These are phyloP conservation scores for Cephus rjabovi DNA, from an alignment of 2,888 invertebrate species.

Conservation along the genomic window DNA sequence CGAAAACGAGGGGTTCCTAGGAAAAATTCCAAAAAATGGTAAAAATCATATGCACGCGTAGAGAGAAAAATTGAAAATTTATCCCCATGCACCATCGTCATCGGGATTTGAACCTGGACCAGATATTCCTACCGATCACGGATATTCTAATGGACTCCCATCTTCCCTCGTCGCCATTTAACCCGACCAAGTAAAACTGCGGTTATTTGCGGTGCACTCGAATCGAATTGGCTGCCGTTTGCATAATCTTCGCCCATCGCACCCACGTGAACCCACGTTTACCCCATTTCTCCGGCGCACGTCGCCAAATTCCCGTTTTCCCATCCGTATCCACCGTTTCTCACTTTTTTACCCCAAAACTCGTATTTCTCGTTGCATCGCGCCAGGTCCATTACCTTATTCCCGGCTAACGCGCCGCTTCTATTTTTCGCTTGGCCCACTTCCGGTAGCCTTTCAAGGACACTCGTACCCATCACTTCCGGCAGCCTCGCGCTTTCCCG, in stretches of 20 bases:
- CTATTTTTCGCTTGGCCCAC: slow-evolving; percentile 3
- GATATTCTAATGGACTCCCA: slow-evolving; percentile 53
- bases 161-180: slow-evolving; percentile 26
- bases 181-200: slow-evolving; percentile 58
- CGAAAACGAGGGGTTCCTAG: not conserved
- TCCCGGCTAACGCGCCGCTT: slow-evolving; percentile 10
- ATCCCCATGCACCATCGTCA: not conserved
- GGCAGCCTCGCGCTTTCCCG: not conserved
- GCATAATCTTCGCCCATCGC: slow-evolving; percentile 58
- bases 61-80: not conserved
- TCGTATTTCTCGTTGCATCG: slow-evolving; percentile 9
- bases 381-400: slow-evolving; percentile 25
- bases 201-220: slow-evolving; percentile 65
- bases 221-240: slow-evolving; percentile 65
- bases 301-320: not conserved
- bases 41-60: too few species aligned
- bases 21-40: not conserved
- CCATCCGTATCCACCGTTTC: too few species aligned
- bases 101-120: not conserved
- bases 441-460: not conserved
- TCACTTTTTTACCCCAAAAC: not conserved
- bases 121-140: not conserved
- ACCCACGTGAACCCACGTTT: slow-evolving; percentile 25
- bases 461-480: not conserved
- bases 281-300: not conserved